These are phyloP conservation scores for Philypnodon macrostomus DNA, from an alignment of 2,797 vertebrate genomes.

Conservation along the genomic window DNA sequence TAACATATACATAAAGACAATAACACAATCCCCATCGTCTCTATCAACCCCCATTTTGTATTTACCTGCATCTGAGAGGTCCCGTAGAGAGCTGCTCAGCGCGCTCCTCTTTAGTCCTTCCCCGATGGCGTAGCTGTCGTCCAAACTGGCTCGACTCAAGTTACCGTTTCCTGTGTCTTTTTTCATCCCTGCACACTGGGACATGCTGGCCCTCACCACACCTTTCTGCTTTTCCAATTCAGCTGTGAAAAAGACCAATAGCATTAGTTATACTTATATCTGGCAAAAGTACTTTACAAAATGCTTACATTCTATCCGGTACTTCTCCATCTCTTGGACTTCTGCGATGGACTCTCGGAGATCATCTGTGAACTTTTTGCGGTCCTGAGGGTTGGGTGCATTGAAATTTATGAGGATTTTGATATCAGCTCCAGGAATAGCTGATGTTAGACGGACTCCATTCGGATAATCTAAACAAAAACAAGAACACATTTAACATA, in stretches of 20 bases:
- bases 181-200: slow-evolving; percentile 88
- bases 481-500: neutral
- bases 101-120: slow-evolving; percentile 94
- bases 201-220: slow-evolving; percentile 88
- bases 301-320: slow-evolving; percentile 93
- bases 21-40: neutral
- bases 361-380: slow-evolving; percentile 95
- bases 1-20: neutral
- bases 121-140: slow-evolving; percentile 89
- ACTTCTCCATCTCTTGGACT: slow-evolving; percentile 98
- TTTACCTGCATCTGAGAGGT: slow-evolving; percentile 95
- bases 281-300: neutral
- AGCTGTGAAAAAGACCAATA: slow-evolving; percentile 71
- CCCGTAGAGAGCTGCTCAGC: slow-evolving; percentile 92
- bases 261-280: neutral
- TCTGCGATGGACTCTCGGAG: slow-evolving; percentile 93
- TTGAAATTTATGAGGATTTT: slow-evolving; percentile 98
- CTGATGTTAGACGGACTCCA: slow-evolving; percentile 91
- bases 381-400: slow-evolving; percentile 95
- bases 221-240: slow-evolving; percentile 97
- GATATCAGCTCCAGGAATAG: slow-evolving; percentile 91
- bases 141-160: slow-evolving; percentile 86
- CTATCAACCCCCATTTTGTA: neutral
- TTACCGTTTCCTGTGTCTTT: slow-evolving; percentile 90
- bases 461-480: slow-evolving; percentile 92